phyloP scores from a whole-genome alignment of 1,140 invertebrate species.

The Orussus abietinus region DNA sequence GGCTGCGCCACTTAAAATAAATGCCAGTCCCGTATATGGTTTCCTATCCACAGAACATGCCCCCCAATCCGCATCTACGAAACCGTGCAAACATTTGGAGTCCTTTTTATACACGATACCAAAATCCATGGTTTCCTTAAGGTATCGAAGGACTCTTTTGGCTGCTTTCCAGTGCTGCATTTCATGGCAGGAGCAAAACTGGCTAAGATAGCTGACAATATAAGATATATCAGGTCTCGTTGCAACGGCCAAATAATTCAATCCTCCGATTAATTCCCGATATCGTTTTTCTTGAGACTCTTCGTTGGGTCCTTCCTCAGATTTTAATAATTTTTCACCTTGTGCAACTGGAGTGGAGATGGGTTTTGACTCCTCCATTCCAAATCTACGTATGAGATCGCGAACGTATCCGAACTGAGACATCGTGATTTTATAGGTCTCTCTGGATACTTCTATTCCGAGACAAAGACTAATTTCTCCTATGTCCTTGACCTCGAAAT shows the following conservation, averaged over 20 bases:
- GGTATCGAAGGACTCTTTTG: conserved; percentile 32
- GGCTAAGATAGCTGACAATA: conserved; percentile 26
- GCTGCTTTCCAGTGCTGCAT: conserved; percentile 26
- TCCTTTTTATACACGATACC: conserved; percentile 16
- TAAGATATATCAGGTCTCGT: conserved; percentile 43
- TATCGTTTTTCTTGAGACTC: conserved; percentile 19
- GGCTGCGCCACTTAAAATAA: too few species aligned
- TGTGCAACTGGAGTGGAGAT: conserved; percentile 20
- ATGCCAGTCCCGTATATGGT: conserved; percentile 25
- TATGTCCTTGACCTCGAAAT: conserved; percentile 18
- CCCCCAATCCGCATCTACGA: conserved; percentile 30
- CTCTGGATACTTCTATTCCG: conserved; percentile 11
- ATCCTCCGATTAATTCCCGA: conserved; percentile 33
- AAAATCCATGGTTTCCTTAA: conserved; percentile 21
- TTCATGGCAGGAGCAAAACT: conserved; percentile 20
- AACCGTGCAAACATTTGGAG: conserved; percentile 2
- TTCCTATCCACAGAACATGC: conserved; percentile 21
- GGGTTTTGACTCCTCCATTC: conserved; percentile 27
- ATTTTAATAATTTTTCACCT: conserved; percentile 3
- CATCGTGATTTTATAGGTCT: conserved; percentile 2
- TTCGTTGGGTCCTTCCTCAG: neutral
- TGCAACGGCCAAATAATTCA: conserved; percentile 35
- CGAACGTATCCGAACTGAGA: conserved; percentile 13
- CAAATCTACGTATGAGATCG: conserved; percentile 16
- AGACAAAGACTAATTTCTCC: conserved; percentile 14